phyloP scores from a whole-genome alignment of 2,113 vertebrate genomes.

The Pterocles orientalis region DNA sequence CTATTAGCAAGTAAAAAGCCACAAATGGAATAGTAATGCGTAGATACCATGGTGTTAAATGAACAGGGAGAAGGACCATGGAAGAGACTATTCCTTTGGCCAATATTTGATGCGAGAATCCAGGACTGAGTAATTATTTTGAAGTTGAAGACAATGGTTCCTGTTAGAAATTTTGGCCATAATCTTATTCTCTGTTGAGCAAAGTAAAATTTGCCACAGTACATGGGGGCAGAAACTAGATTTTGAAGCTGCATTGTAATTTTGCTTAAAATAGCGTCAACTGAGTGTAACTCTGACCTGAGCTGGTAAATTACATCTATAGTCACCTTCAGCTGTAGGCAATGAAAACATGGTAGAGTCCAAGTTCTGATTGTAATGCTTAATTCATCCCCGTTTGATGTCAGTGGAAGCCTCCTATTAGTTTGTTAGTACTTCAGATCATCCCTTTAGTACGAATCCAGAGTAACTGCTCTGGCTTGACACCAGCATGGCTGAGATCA shows the following conservation, averaged over 20 bases:
- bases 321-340: background rate
- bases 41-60: background rate
- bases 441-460: background rate
- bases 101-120: background rate
- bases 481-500: constrained; percentile 27
- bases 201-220: background rate
- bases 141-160: background rate
- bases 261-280: background rate
- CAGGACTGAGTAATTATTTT: background rate
- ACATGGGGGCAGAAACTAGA: background rate
- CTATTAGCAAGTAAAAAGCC: background rate
- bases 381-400: background rate
- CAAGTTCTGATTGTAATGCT: background rate
- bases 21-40: background rate
- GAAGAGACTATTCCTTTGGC: background rate
- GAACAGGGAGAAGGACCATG: background rate
- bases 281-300: background rate
- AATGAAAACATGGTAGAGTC: background rate
- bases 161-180: background rate
- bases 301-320: background rate
- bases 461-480: constrained; percentile 9
- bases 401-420: constrained; percentile 26
- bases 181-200: background rate
- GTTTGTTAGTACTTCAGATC: constrained; percentile 25
- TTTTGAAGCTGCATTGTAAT: background rate